These are phyloP conservation scores for Entomobrya multifasciata DNA, from an alignment of 2,888 invertebrate species.

Conservation along the genomic window DNA sequence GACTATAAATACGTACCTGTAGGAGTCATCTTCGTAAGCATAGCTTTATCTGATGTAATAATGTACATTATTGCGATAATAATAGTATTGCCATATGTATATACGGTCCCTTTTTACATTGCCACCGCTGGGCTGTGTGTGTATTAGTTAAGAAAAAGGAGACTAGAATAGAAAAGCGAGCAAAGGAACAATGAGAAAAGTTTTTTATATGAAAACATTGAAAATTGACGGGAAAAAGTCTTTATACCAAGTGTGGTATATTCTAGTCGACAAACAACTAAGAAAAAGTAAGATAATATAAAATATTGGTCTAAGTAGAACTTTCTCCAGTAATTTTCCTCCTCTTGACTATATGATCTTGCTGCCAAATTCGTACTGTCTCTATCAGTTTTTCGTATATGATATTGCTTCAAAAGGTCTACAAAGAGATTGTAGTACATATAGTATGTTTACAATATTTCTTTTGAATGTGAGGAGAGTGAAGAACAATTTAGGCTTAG, in stretches of 20 bases:
- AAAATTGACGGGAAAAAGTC: conserved; percentile 64
- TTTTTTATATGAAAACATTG: conserved; percentile 64
- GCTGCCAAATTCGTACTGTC: conserved; percentile 59
- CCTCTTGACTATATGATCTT: conserved; percentile 12
- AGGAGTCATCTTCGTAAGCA: conserved; percentile 14
- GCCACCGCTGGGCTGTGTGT: conserved; percentile 49
- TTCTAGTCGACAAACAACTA: neutral
- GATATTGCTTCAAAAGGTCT: neutral
- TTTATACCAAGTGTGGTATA: neutral
- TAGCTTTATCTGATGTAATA: no score
- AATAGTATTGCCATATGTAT: neutral
- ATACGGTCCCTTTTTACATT: conserved; percentile 15
- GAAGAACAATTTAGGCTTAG: neutral
- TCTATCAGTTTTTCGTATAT: conserved; percentile 6
- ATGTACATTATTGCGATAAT: conserved; percentile 15
- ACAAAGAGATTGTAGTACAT: neutral
- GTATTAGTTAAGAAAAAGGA: conserved; percentile 42
- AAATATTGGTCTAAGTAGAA: no score
- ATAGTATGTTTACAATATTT: no score
- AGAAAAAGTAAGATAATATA: neutral
- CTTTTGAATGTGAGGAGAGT: neutral
- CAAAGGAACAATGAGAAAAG: conserved; percentile 28
- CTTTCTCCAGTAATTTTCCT: no score
- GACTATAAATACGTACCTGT: conserved; percentile 41
- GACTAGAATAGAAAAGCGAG: conserved; percentile 38